Evolutionary conservation across 92 coral and sea anemone genomes (phyloP), one percentile per base, ranked within the genome.

Genomic region (Porites evermanni): DNA sequence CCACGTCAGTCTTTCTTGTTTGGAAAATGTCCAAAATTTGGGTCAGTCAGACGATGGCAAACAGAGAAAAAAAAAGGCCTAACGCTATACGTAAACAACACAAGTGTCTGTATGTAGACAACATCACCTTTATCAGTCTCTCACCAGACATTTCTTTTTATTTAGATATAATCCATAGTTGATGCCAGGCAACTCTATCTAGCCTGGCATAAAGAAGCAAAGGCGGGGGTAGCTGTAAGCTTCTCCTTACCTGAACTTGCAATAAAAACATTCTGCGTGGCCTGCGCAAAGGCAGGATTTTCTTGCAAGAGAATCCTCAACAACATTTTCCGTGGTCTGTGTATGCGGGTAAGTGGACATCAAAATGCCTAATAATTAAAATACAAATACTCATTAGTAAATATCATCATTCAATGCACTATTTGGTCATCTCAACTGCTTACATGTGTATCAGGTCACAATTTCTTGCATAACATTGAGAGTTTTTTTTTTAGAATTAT

Each of bases 331-430:
- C 4, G 7, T 11, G 74, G 74, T 9, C 17, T 70, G 18, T 70
- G 74, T n/a, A 70, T 70, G 74, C 32, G 74, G 52, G 74, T 70
- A 70, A 11, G 74, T 24, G 9, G 20, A 16, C 68, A 11, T 56
- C 12, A 11, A 11, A 13, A 13, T 56, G 2, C 16, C 13, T 56
- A 2, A 56, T 11, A 14, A 11, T 56, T 11, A 56, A 56, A 14
- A 8, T 11, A 56, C 61, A 56, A 56, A 56, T 9, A 11, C 3
- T 10, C 16, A 56, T 56, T 14, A 56, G 47, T 38, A 38, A 38
- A 0, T 56, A 11, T 56, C 13, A 56, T 56, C 13, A 56, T 56
- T 56, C 61, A 56, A 9, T 8, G 12, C 12, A 56, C 13, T 56
- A 0, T 56, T 56, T 56, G 16, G 47, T 14, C 61, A 56, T 56